Evolutionary conservation across 2,113 vertebrate species (phyloP).

Genomic region (Callaeas wilsoni): DNA sequence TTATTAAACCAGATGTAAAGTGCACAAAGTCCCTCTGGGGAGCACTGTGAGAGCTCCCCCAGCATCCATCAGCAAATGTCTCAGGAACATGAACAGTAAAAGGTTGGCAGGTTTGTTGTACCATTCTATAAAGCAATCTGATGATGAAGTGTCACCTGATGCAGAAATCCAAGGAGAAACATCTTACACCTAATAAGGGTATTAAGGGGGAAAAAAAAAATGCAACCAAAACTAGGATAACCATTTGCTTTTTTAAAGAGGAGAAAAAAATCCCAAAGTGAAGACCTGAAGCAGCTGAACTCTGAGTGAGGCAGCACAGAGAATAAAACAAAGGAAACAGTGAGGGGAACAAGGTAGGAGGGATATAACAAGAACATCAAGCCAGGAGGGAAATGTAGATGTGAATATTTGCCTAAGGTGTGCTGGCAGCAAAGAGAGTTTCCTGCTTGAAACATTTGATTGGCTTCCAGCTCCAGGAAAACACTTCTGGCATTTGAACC

Average conservation of each 20-base stretch:
- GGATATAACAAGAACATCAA: not conserved
- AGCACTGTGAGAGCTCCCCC: not conserved
- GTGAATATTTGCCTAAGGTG: conserved; percentile 15
- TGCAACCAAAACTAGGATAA: not conserved
- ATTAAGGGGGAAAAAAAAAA: not conserved
- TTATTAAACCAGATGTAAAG: conserved; percentile 55
- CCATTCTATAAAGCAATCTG: not conserved
- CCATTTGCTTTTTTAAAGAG: not conserved
- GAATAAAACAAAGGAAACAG: not conserved
- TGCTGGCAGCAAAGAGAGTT: not conserved
- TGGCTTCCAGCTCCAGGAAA: conserved; percentile 18
- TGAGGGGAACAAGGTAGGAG: not conserved
- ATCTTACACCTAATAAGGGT: conserved; percentile 30
- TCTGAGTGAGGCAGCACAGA: not conserved
- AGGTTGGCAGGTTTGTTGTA: not conserved
- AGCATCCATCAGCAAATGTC: conserved; percentile 12
- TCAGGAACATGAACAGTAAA: not conserved
- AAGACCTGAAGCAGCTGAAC: not conserved
- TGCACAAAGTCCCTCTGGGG: not conserved
- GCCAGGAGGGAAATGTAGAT: not conserved
- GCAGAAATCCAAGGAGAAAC: conserved; percentile 39
- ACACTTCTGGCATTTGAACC: not conserved
- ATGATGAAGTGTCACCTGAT: conserved; percentile 50
- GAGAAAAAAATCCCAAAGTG: not conserved
- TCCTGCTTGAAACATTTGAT: conserved; percentile 18